Evolutionary conservation across 2,888 invertebrate genomes (phyloP).

Genomic region (Calameuta idolon): DNA sequence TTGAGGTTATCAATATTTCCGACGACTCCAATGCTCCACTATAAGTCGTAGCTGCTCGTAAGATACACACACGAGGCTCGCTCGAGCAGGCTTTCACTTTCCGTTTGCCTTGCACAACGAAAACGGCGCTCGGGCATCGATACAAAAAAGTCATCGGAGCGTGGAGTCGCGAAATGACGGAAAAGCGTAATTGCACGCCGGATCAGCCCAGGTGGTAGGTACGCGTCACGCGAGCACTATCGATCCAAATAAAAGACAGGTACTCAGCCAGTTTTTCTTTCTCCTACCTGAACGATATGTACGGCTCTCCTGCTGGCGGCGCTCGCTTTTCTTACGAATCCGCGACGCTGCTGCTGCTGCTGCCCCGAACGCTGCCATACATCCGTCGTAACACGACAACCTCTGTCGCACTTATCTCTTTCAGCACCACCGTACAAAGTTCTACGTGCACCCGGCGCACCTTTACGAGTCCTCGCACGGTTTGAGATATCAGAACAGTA

Average conservation of each 20-base stretch:
- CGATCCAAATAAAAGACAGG: not conserved
- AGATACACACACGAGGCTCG: conserved; percentile 16
- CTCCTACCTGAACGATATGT: conserved; percentile 5
- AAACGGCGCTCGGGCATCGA: conserved; percentile 25
- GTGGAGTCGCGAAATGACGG: not conserved
- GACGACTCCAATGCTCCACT: not conserved
- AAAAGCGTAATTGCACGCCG: not conserved
- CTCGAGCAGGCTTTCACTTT: conserved; percentile 35
- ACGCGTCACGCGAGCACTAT: not conserved
- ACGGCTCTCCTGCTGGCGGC: conserved; percentile 7
- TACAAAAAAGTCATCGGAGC: conserved; percentile 8
- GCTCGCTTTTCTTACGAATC: not conserved
- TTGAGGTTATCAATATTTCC: not conserved
- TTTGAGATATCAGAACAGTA: not conserved
- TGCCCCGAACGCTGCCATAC: not conserved
- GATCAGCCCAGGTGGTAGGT: not conserved
- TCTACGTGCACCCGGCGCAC: not conserved
- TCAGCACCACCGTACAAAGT: conserved; percentile 1
- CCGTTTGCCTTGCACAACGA: conserved; percentile 37
- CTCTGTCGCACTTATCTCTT: not conserved
- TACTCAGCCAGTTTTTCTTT: not conserved
- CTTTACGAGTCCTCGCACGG: not conserved
- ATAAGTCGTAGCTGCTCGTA: not conserved
- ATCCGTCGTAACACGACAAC: not conserved
- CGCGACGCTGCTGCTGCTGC: conserved; percentile 7